Conservation (phyloP, 2,113 vertebrate genomes). For the Halcyon senegalensis region DNA sequence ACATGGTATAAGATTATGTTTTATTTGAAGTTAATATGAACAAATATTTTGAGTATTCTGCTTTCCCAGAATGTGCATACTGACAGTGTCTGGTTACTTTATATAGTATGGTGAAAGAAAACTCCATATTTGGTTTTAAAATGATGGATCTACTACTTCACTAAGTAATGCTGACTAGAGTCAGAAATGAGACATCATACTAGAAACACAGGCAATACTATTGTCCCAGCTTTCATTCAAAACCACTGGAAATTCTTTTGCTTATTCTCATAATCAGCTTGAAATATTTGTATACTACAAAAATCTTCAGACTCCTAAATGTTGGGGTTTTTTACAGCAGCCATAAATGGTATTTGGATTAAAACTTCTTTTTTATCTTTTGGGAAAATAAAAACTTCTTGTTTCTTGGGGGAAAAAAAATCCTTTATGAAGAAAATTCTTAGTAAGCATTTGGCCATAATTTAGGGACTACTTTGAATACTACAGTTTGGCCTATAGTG, state of each 20-base stretch:
- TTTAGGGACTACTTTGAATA: neutral
- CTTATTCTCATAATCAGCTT: constrained; percentile 21
- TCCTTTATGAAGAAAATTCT: neutral
- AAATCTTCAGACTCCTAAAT: neutral
- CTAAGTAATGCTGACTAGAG: neutral
- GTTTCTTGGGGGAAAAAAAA: neutral
- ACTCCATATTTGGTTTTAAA: neutral
- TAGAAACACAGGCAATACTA: neutral
- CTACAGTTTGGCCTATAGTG: neutral
- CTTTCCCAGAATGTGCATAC: neutral
- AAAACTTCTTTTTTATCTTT: neutral
- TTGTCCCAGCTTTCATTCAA: neutral
- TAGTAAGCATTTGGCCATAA: neutral
- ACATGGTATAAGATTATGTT: neutral
- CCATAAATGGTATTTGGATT: neutral
- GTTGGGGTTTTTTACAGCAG: neutral
- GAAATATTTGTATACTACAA: neutral
- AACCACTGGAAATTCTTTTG: neutral
- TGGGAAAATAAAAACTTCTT: neutral
- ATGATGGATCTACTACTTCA: neutral
- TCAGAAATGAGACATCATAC: neutral
- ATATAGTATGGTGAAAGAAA: neutral
- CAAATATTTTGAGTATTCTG: neutral
- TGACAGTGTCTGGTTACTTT: neutral
- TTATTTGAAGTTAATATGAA: neutral